Percentiles rank a stretch among this genome's conserved stretches.
Evolutionary conservation across 2,797 vertebrate genomes (phyloP).

Genomic region (Buphagus erythrorhynchus): DNA sequence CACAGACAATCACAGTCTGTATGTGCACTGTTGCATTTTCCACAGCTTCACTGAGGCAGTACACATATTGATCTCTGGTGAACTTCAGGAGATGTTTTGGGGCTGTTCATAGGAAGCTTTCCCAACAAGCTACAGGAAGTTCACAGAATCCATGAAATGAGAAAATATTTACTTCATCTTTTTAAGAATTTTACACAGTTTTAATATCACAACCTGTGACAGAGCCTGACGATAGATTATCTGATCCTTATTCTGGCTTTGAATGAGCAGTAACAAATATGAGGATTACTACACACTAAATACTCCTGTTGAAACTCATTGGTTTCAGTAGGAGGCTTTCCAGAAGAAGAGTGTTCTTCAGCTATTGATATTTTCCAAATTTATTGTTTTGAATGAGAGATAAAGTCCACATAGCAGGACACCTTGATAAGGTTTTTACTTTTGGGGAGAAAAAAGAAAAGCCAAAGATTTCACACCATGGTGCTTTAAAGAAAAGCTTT

Average conservation of each 20-base stretch:
- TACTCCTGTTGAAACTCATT: neutral
- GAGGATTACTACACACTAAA: neutral
- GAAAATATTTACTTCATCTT: neutral
- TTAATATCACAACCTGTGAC: neutral
- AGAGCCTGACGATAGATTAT: neutral
- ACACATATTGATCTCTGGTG: fast-evolving
- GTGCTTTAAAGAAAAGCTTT: neutral
- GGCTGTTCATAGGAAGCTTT: neutral
- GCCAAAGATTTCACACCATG: neutral
- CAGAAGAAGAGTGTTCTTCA: neutral
- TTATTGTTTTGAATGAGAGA: neutral
- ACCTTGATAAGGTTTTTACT: neutral
- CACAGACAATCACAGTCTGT: too few species aligned
- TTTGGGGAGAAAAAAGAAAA: neutral
- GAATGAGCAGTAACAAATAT: neutral
- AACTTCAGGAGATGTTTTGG: neutral
- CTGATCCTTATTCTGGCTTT: neutral
- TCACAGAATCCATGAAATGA: neutral
- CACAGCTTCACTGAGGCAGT: neutral
- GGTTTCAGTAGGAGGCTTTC: neutral
- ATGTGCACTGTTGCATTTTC: neutral
- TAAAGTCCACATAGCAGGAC: neutral
- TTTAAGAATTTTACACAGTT: neutral
- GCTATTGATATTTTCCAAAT: neutral
- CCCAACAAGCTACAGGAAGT: neutral